These are phyloP conservation scores for Burhinus bistriatus DNA, from an alignment of 2,113 vertebrate genomes.

Conservation along the genomic window DNA sequence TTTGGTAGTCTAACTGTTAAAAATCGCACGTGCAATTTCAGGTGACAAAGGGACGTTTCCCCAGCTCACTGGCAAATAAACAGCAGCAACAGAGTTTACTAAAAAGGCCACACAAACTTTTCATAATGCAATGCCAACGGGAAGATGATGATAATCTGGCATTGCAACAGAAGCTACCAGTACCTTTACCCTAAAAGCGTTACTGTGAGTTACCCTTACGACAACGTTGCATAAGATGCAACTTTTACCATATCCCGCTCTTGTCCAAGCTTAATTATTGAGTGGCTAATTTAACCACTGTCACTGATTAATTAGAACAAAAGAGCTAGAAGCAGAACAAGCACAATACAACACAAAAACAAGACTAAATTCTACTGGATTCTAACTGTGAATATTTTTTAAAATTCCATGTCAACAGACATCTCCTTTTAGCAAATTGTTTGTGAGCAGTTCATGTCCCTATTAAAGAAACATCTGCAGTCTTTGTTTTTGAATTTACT, in stretches of 20 bases:
- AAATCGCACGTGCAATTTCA: not conserved
- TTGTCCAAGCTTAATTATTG: not conserved
- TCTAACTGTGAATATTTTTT: not conserved
- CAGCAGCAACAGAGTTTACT: not conserved
- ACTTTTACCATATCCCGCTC: not conserved
- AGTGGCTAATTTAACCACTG: not conserved
- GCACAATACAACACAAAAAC: not conserved
- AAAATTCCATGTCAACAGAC: conserved; percentile 26
- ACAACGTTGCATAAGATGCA: not conserved
- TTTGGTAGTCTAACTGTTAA: not conserved
- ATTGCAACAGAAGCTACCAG: not conserved
- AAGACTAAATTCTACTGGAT: conserved; percentile 5
- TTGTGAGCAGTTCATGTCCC: conserved; percentile 21
- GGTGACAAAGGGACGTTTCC: not conserved
- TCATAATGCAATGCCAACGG: not conserved
- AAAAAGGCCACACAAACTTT: not conserved
- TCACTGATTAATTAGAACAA: not conserved
- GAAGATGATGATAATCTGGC: not conserved
- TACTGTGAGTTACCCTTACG: not conserved
- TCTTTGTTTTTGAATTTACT: conserved; percentile 19
- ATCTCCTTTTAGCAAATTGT: conserved; percentile 46
- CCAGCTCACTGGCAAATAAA: not conserved
- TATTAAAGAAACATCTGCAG: conserved; percentile 50
- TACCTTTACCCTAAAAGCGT: not conserved
- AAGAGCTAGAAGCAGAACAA: not conserved